Evolutionary conservation across 2,888 invertebrate species (phyloP), one percentile per base, ranked within the genome.

Genomic region (Diarsia mendica): DNA sequence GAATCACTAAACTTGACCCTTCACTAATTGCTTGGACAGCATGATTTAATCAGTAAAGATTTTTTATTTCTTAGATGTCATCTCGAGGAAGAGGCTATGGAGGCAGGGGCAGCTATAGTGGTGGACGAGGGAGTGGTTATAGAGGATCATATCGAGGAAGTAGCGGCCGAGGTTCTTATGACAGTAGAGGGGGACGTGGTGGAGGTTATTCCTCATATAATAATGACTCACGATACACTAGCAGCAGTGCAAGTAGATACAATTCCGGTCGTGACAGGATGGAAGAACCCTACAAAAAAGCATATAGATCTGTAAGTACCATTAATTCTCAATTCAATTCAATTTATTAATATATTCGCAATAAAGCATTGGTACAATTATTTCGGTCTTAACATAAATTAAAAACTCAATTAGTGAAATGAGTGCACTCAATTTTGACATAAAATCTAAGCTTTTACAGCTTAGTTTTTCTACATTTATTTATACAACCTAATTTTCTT

Each of bases 281-380:
- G 68, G 96, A 96, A 58, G 96, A 96, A 61, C 93, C 96, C 0
- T 96, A 96, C 83, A 96, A 96, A 88, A 96, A 96, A 84, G 88
- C 94, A 10, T 96, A 96, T 88, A 91, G 96, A 94, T 93, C 95
- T 69, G 96, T 96, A 90, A 94, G 94, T 92, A 73, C 39, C 39
- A 39, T 39, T 39, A 39, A 39, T 39, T 61, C 5, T 33, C 28
- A n/a, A n/a, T n/a, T n/a, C n/a, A n/a, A n/a, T n/a, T n/a, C n/a
- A n/a, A n/a, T n/a, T n/a, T n/a, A n/a, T n/a, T n/a, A n/a, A n/a
- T n/a, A n/a, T n/a, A n/a, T n/a, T n/a, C n/a, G n/a, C n/a, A n/a
- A n/a, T n/a, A n/a, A n/a, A n/a, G n/a, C n/a, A n/a, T n/a, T n/a
- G n/a, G n/a, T n/a, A n/a, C n/a, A n/a, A n/a, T n/a, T n/a, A n/a